Evolutionary conservation across 1,140 invertebrate species (phyloP).

Genomic region (Nixonia krombeini): DNA sequence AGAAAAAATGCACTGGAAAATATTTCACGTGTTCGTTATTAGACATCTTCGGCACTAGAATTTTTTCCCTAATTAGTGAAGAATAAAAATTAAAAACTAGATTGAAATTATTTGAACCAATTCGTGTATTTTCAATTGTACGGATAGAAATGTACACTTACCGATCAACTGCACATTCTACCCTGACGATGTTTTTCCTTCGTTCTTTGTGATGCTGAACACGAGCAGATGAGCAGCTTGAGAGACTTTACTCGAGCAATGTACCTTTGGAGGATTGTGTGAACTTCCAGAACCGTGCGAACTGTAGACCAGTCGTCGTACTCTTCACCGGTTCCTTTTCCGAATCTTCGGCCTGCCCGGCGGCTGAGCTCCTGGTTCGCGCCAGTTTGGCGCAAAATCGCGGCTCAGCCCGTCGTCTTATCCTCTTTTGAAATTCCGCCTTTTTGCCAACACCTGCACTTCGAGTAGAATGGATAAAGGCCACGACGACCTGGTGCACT

Average conservation of each 20-base stretch:
- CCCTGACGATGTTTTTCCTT: slow-evolving; percentile 33
- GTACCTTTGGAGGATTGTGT: background rate
- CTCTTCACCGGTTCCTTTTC: slow-evolving; percentile 20
- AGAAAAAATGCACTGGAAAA: no score
- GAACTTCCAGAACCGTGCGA: background rate
- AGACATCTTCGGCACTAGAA: no score
- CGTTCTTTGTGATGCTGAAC: no score
- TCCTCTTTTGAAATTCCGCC: background rate
- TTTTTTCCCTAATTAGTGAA: no score
- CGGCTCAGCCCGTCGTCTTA: background rate
- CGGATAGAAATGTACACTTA: no score
- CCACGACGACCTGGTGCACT: slow-evolving; percentile 36
- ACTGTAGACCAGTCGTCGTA: background rate
- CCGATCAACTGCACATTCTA: slow-evolving; percentile 67
- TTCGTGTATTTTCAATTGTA: no score
- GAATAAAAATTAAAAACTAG: no score
- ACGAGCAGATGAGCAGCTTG: background rate
- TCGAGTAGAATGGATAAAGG: slow-evolving; percentile 6
- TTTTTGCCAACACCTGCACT: background rate
- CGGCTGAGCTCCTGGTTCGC: slow-evolving; percentile 27
- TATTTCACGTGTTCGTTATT: no score
- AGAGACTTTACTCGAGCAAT: background rate
- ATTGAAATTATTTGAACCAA: no score
- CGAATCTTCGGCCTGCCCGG: slow-evolving; percentile 39
- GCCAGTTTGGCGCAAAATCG: slow-evolving; percentile 35